Base-by-base conservation (phyloP, 64 coral and sea anemone species). In the Catalaphyllia jardinei region DNA sequence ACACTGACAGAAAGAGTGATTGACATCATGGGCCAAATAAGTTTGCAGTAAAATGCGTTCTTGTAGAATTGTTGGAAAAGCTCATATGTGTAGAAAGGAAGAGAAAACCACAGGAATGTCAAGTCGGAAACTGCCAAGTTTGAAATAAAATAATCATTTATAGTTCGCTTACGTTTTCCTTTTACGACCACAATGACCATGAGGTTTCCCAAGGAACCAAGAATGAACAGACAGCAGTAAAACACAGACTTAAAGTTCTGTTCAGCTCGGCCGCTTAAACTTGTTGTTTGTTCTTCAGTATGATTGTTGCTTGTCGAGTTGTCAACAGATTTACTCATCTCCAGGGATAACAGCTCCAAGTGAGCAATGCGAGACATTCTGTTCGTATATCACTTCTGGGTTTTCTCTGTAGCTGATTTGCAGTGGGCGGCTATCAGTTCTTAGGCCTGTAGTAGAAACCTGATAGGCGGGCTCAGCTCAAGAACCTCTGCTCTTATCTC, bases 21-120 rank as follows among this genome's bases (percentile, higher is more conserved):
- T 8, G 90, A 92, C 90, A 92, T 92, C 74, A 92, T 86, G 12
- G 90, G 90, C 90, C 90, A 92, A 51, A 92, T 50, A 0, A 92
- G 30, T 72, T 92, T 92, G 16, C 90, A 92, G 28, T 92, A 92
- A 78, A 92, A 92, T 25, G 55, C 25, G 67, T 72, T 80, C 64
- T 90, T 90, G 67, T 60, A 33, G 52, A 92, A 92, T 78, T 42
- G 11, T 14, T 86, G 60, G 52, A 92, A 92, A 54, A 92, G 80
- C 31, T 92, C 89, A 52, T 92, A 92, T 10, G 52, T 80, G 38
- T 92, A 92, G 61, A 86, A 92, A 33, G 89, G 89, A 60, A 92
- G 13, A 29, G 89, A 71, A 77, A 85, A 76, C 39, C 79, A 92
- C 16, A 92, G 18, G 42, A 92, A 92, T 12, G 89, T 92, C 29